A percentile compares a stretch with the other conserved stretches of the same genome.
Evolutionary conservation across 2,888 invertebrate species (phyloP).

Genomic region (Callinectes sapidus): DNA sequence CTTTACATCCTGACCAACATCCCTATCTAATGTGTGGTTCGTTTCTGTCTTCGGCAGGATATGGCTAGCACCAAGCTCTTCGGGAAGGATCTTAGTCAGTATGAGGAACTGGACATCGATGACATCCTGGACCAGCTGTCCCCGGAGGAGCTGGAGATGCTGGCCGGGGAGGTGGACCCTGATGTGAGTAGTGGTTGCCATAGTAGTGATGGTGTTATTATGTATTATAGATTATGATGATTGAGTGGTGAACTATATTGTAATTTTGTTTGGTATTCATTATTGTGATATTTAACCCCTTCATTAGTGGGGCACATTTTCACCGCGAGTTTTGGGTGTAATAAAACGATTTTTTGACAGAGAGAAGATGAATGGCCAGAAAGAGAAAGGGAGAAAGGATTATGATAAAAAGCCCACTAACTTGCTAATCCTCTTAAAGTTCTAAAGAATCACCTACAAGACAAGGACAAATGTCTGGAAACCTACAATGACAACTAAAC

Average conservation of each 20-base stretch:
- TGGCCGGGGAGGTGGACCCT: constrained; percentile 99
- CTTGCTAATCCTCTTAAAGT: no score
- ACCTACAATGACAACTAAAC: background rate
- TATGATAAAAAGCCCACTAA: no score
- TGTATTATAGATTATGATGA: background rate
- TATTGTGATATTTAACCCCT: no score
- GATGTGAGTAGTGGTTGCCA: constrained; percentile 88
- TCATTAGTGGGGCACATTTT: no score
- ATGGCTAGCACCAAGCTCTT: constrained; percentile 71
- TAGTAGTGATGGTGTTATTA: constrained; percentile 35
- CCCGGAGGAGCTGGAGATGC: constrained; percentile 95
- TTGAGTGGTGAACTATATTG: background rate
- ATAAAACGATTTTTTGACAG: no score
- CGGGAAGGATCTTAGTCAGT: constrained; percentile 72
- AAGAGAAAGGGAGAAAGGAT: no score
- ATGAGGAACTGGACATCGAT: constrained; percentile 97
- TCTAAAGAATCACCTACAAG: no score
- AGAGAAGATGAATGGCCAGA: no score
- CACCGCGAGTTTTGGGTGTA: no score
- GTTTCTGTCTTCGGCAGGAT: constrained; percentile 62
- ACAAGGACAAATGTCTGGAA: no score
- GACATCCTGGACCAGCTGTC: constrained; percentile 93
- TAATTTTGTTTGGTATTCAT: no score
- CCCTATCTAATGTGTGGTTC: background rate
- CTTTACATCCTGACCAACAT: background rate